These are phyloP conservation scores for Parnassius glacialis DNA, from an alignment of 2,888 invertebrate genomes.

Conservation along the genomic window DNA sequence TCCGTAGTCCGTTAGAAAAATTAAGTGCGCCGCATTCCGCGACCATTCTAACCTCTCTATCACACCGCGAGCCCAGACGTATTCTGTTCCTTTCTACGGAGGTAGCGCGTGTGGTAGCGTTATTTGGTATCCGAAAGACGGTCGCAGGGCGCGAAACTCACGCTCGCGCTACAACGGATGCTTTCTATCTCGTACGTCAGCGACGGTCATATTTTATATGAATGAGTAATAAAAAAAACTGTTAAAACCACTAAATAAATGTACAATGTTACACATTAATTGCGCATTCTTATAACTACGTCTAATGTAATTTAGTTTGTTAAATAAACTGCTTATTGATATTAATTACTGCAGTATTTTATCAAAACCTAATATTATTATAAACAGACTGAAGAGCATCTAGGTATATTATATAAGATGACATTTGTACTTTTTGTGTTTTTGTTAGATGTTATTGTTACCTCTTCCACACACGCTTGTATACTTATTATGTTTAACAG, in stretches of 20 bases:
- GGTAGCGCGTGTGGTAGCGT: conserved; percentile 28
- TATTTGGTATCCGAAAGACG: conserved; percentile 35
- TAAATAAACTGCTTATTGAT: no score
- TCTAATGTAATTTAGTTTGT: conserved; percentile 1
- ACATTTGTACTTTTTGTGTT: no score
- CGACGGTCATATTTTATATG: conserved; percentile 27
- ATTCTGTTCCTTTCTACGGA: conserved; percentile 32
- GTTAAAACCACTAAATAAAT: conserved; percentile 7
- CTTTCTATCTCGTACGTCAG: conserved; percentile 34
- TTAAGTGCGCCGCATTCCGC: conserved; percentile 78
- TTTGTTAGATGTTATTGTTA: no score
- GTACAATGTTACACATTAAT: not conserved
- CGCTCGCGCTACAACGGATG: conserved; percentile 34
- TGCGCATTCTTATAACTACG: conserved; percentile 2
- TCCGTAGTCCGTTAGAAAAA: conserved; percentile 78
- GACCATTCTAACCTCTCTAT: conserved; percentile 57
- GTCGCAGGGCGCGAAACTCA: conserved; percentile 47
- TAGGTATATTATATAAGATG: no score
- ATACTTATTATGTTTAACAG: no score
- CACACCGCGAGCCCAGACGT: conserved; percentile 42
- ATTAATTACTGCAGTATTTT: no score
- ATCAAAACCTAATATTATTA: no score
- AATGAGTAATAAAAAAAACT: conserved; percentile 19
- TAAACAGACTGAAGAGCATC: no score
- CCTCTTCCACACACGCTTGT: no score